phyloP scores from a whole-genome alignment of 2,113 vertebrate genomes.

The Addax nasomaculatus region DNA sequence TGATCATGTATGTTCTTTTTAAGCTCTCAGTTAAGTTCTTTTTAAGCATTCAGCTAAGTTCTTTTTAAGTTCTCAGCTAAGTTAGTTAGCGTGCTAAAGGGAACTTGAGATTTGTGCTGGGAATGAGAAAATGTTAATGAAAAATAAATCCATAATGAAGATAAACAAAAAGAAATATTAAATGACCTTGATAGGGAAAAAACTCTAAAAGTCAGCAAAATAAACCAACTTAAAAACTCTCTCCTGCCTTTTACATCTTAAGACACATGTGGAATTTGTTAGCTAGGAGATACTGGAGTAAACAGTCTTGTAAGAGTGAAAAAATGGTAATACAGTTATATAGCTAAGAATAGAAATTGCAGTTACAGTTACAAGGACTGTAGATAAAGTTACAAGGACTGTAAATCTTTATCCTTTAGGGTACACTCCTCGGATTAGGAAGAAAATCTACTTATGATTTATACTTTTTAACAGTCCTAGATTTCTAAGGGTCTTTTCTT shows the following conservation, averaged over 20 bases:
- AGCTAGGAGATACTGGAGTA: neutral
- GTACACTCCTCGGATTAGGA: conserved; percentile 1
- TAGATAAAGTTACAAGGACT: conserved; percentile 52
- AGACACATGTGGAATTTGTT: neutral
- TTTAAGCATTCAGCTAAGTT: neutral
- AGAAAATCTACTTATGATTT: conserved; percentile 41
- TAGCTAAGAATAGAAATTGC: conserved; percentile 43
- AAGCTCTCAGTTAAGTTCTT: neutral
- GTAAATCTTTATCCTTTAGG: conserved; percentile 47
- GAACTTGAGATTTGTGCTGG: neutral
- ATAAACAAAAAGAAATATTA: neutral
- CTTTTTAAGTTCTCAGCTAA: neutral
- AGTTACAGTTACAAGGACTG: neutral
- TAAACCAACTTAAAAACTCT: neutral
- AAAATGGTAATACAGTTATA: conserved; percentile 17
- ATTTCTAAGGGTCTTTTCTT: neutral
- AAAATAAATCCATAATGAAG: neutral
- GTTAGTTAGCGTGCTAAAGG: neutral
- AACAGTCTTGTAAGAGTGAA: neutral
- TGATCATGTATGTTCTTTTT: neutral
- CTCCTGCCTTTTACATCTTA: neutral
- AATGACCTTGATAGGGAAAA: neutral
- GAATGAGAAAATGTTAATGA: neutral
- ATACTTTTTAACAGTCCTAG: neutral
- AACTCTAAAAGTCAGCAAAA: neutral